Conservation (phyloP, 2,797 vertebrate genomes). For the Ptychadena robeensis region DNA sequence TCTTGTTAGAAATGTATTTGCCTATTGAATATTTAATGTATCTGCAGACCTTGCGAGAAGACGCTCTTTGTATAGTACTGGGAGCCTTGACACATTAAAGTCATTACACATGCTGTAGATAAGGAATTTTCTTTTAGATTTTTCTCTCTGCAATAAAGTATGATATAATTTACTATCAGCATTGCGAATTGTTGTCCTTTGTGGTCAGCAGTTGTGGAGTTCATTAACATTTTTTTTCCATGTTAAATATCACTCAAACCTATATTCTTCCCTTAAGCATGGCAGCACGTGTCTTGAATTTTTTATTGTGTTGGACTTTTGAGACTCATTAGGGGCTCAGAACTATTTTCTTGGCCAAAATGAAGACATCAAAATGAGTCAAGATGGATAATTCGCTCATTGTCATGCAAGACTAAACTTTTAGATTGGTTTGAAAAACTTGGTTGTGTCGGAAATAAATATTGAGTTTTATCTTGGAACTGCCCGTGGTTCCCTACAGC, state of each 20-base stretch:
- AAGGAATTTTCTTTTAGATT: neutral
- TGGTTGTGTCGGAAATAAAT: no score
- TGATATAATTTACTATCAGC: neutral
- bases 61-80: slow-evolving; percentile 8
- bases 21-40: slow-evolving; percentile 33
- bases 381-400: no score
- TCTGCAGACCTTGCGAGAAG: neutral
- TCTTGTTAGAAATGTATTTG: slow-evolving; percentile 15
- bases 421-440: no score
- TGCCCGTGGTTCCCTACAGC: no score
- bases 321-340: neutral
- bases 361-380: no score
- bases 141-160: neutral
- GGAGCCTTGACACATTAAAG: slow-evolving; percentile 7
- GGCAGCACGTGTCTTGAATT: no score
- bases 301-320: neutral
- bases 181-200: neutral
- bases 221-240: neutral
- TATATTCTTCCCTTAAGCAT: neutral
- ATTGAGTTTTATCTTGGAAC: no score
- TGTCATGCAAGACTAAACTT: no score
- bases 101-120: slow-evolving; percentile 19
- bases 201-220: neutral
- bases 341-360: no score
- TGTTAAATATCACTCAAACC: neutral